Base-by-base conservation (phyloP, 2,888 invertebrate genomes). In the Trachelus tabidus region DNA sequence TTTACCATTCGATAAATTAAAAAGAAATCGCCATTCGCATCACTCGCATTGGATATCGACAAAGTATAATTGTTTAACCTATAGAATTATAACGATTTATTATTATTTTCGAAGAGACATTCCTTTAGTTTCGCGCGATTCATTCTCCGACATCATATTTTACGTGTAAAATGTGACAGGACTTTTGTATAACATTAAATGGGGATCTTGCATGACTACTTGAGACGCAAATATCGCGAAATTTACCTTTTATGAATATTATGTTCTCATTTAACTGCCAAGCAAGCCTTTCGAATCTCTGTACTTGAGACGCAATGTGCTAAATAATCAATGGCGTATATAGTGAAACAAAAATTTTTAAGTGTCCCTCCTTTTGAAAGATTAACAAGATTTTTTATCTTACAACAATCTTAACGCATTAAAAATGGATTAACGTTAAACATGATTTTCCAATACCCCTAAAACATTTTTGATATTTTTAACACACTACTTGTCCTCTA, bases 61-160 rank as follows among this genome's bases (percentile, higher is more conserved):
- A 33, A 71, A 71, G 31, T 34, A 71, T 71, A 71, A 71, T 31
- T 71, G 71, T 71, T 71, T 71, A 34, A 71, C 31, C 34, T 31
- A 34, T 71, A 71, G 33, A 71, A 71, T 12, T 71, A 34, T 71
- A 71, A 33, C 9, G 56, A 71, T 15, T 34, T 71, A 71, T 33
- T 34, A 71, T 71, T 71, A 71, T 71, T 71, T 71, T 71, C 34
- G 71, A 71, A 31, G 71, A 71, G 71, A 71, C 71, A 71, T 71
- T 71, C 71, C 71, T 71, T 71, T 71, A 71, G 31, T 34, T 71
- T 71, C 34, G 31, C 71, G 71, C 71, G 33, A 31, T 33, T 71
- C 15, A 9, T 31, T 31, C 34, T 23, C 4, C 71, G 15, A 69
- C 69, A 12, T 71, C 33, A 15, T 71, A 31, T 33, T 71, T 71